phyloP scores from a whole-genome alignment of 30 jellyfish, hydroid and myxozoan species.

The Aurelia aurita region DNA sequence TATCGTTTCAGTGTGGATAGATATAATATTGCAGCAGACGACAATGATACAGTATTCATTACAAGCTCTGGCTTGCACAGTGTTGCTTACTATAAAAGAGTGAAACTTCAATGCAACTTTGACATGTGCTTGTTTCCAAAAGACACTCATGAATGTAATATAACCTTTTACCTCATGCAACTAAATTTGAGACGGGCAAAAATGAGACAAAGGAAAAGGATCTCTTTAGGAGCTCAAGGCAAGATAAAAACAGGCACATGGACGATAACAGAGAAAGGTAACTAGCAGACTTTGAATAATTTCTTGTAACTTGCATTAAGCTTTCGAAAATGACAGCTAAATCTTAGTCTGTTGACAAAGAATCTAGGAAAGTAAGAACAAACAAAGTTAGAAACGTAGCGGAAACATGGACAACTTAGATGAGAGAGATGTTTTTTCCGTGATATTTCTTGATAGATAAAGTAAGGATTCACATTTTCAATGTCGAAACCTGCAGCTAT shows the following conservation, averaged over 20 bases:
- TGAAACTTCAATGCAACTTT: constrained; percentile 6
- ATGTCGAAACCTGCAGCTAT: no score
- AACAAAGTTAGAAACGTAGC: no score
- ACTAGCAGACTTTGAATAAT: background rate
- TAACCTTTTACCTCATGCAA: constrained; percentile 13
- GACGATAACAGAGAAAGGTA: background rate
- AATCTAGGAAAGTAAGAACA: no score
- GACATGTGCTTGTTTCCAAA: constrained; percentile 38
- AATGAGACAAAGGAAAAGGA: background rate
- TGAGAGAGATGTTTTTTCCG: no score
- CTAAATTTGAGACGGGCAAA: constrained; percentile 1
- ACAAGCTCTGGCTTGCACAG: constrained; percentile 29
- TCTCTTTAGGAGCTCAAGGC: no score
- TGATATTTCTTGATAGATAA: no score
- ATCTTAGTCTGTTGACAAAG: no score
- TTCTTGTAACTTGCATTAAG: background rate
- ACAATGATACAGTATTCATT: constrained; percentile 32
- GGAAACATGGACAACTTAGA: no score
- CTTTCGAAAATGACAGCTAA: background rate
- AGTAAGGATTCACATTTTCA: no score
- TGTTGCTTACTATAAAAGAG: background rate
- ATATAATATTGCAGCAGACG: constrained; percentile 13
- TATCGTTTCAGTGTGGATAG: constrained; percentile 14
- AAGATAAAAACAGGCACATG: constrained; percentile 31
- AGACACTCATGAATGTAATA: constrained; percentile 21